Conservation (phyloP, 1,140 invertebrate species). For the Hormaphis cornu region DNA sequence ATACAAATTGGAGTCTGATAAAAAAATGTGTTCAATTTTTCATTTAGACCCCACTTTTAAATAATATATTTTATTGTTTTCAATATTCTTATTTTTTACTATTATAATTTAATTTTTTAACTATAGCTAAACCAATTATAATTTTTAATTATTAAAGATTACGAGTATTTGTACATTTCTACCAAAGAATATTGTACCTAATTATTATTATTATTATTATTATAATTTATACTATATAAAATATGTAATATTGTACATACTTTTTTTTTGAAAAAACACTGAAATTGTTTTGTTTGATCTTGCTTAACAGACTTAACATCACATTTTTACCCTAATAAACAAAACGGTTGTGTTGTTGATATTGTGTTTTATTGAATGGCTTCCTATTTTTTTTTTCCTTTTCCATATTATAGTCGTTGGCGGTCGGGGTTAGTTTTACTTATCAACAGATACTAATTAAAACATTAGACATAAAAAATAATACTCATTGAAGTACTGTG, state of each 20-base stretch:
- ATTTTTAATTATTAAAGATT: too few relatives aligned
- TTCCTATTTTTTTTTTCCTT: too few relatives aligned
- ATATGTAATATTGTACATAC: too few relatives aligned
- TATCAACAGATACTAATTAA: too few relatives aligned
- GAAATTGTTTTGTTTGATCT: background rate
- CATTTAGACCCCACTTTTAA: background rate
- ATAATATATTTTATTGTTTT: constrained; percentile 8
- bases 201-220: constrained; percentile 6
- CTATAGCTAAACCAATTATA: too few relatives aligned
- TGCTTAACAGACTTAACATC: constrained; percentile 27
- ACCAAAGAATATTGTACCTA: constrained; percentile 22
- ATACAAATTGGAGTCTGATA: constrained; percentile 27
- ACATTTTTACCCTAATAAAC: constrained; percentile 26
- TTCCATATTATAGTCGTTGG: too few relatives aligned
- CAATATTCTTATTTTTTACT: background rate
- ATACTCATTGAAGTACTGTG: too few relatives aligned
- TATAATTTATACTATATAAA: background rate
- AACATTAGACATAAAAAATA: too few relatives aligned
- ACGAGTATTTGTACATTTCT: constrained; percentile 1
- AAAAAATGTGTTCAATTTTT: constrained; percentile 25
- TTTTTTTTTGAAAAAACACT: too few relatives aligned
- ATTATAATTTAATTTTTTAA: constrained; percentile 4
- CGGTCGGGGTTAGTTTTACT: too few relatives aligned
- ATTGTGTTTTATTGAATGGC: background rate
- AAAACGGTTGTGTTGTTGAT: constrained; percentile 10